These are phyloP conservation scores for Dendrocopos noguchii DNA, from an alignment of 2,113 vertebrate genomes.

Conservation along the genomic window DNA sequence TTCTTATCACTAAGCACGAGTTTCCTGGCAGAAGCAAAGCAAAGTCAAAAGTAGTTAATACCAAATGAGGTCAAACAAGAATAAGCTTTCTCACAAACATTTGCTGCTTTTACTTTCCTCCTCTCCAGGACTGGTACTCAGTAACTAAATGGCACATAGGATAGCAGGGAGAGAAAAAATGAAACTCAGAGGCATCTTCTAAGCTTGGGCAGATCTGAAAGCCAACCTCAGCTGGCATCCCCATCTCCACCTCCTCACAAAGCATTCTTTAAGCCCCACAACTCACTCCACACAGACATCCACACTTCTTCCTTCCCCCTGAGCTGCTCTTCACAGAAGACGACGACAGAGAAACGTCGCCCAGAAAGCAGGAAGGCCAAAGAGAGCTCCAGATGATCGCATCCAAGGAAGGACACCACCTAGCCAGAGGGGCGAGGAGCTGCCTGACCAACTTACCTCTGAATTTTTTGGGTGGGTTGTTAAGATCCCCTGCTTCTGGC, in stretches of 20 bases:
- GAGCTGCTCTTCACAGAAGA: fast-evolving
- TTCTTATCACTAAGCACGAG: neutral
- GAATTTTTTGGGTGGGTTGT: slow-evolving; percentile 98
- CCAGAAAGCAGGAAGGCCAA: fast-evolving
- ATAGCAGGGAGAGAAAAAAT: neutral
- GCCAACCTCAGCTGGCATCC: neutral
- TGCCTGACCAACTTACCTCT: slow-evolving; percentile 82
- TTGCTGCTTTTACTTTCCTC: neutral
- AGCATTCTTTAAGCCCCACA: neutral
- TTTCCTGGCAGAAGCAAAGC: neutral
- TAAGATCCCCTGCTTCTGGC: slow-evolving; percentile 96
- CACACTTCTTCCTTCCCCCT: fast-evolving
- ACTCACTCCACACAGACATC: neutral
- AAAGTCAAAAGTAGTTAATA: neutral
- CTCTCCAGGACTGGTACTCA: neutral
- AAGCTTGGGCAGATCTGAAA: neutral
- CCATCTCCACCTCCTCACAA: neutral
- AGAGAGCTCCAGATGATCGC: neutral
- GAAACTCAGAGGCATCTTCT: neutral
- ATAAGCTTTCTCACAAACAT: neutral
- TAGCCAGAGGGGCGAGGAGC: neutral
- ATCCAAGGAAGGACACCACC: fast-evolving
- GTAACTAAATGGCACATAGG: neutral
- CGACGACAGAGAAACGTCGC: neutral
- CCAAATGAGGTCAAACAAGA: neutral